Evolutionary conservation across 2,797 vertebrate genomes (phyloP), one percentile per base, ranked within the genome.

Genomic region (Petrocephalus schoutedeni): DNA sequence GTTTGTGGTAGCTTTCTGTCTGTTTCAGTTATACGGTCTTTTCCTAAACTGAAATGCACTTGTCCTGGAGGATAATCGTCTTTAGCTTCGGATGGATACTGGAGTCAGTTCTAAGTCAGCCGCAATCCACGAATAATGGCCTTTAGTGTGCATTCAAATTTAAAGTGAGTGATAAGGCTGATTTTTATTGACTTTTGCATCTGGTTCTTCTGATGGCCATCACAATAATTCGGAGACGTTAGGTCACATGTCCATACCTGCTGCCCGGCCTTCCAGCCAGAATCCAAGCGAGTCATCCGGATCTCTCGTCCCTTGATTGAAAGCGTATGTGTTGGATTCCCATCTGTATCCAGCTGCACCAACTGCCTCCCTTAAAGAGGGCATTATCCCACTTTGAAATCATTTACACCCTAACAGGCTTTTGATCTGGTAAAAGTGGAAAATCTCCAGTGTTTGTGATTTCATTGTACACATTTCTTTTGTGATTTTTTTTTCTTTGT

Each of bases 311-410:
- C 67, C 59, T 87, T 82, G 41, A 36, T 45, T 83, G 89, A 86
- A 85, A 90, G 86, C 82, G 80, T 71, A 41, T 89, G 91, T 56
- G 53, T 85, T 2, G 1, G 87, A 87, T 89, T 71, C 71, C 86
- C 87, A 67, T 88, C 77, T 71, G 88, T 88, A 87, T 90, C 94
- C 95, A 93, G 91, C 93, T 95, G 93, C 91, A 95, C 89, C 91
- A 92, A 92, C 89, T 91, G 91, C 87, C 88, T 74, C 89, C 67
- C 86, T 88, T 91, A 92, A 92, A 93, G 92, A 91, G 51, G 57
- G 89, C 87, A 90, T 87, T 51, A 67, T 84, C 90, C 89, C 91
- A 92, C 93, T 92, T 93, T 94, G 90, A 94, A 94, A 93, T 94
- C 92, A 94, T 90, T 91, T 91, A 89, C 90, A 86, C 90, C 91